Evolutionary conservation across 2,797 vertebrate genomes (phyloP), one percentile per base, ranked within the genome.

Genomic region (Melanotaenia nigrans): DNA sequence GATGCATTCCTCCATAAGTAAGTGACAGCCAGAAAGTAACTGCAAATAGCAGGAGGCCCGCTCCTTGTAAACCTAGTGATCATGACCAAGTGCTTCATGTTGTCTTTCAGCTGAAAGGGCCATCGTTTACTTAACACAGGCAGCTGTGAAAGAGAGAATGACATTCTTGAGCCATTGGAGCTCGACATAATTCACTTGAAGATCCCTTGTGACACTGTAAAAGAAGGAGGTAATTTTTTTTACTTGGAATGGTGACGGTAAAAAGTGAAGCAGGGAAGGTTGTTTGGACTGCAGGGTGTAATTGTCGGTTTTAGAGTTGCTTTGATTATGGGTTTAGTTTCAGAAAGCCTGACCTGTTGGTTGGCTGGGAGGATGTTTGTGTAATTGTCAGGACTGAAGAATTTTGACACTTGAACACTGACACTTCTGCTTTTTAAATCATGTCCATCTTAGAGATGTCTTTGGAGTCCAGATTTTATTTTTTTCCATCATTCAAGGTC

Each of bases 1-100:
- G 75, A 88, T 74, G 82, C 90, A 92, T 93, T 93, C 92, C 89
- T 92, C 88, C 85, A 90, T 90, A 90, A 93, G 90, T 90, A 87
- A 89, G 86, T 78, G 73, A 87, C 85, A 53, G 75, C 24, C 75
- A 81, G 65, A 81, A 79, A 82, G 83, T 87, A 77, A 87, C 81
- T 73, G 80, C 61, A 73, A 84, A 85, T 84, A 85, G 83, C 81
- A 42, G 76, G 82, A 79, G 65, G 65, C 65, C 36, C 16, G 45
- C 60, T 77, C 65, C 73, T 76, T 60, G 30, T 73, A 62, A 66
- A 79, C 81, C 71, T 30, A 73, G 57, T 65, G 65, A 78, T 85
- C 65, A 33, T n/a, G 59, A 68, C 67, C 89, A 82, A 86, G 68
- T 77, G 82, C 80, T 77, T 57, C 47, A 25, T 66, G 77, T 75